Evolutionary conservation across 2,888 invertebrate genomes (phyloP), one percentile per base, ranked within the genome.

Genomic region (Criorhina ranunculi): DNA sequence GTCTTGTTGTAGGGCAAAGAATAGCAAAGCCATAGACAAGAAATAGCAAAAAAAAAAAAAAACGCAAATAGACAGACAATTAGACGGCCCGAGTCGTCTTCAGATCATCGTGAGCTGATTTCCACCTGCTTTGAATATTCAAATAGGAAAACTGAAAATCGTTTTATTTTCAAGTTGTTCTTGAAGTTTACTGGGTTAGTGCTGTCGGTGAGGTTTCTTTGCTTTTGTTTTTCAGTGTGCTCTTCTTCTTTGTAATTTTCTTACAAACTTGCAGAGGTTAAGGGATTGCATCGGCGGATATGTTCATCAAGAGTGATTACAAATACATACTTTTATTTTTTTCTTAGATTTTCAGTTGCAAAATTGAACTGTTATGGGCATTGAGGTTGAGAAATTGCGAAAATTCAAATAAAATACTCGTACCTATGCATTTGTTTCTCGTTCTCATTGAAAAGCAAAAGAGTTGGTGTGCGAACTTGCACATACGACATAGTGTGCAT

Each of bases 121-220:
- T 80, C 75, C 85, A 85, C 85, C 79, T 85, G 85, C 76, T 79
- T 80, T 85, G 85, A 85, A 85, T 85, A 80, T 85, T 85, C 70
- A 85, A 85, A 70, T 70, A 85, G 85, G 66, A 80, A 80, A 85
- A 85, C 75, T 79, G 79, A 75, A 85, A 83, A 83, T 73, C 78
- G 73, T 64, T 73, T 83, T 78, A 73, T 78, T 78, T 76, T 44
- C 69, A 79, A 59, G 42, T 55, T 75, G 79, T 80, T 80, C 85
- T 80, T 79, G 79, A 85, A 85, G 85, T 85, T 85, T 85, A 85
- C 79, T 85, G 31, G 85, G 85, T 80, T 85, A 85, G 79, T 85
- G 42, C 40, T 85, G 79, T 59, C 44, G 55, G 31, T 44, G 2
- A 8, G 2, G 35, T 62, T 37, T 33, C 37, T 73, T 35, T 8